Base-by-base conservation (phyloP, 2,113 vertebrate species). In the Tragelaphus scriptus region DNA sequence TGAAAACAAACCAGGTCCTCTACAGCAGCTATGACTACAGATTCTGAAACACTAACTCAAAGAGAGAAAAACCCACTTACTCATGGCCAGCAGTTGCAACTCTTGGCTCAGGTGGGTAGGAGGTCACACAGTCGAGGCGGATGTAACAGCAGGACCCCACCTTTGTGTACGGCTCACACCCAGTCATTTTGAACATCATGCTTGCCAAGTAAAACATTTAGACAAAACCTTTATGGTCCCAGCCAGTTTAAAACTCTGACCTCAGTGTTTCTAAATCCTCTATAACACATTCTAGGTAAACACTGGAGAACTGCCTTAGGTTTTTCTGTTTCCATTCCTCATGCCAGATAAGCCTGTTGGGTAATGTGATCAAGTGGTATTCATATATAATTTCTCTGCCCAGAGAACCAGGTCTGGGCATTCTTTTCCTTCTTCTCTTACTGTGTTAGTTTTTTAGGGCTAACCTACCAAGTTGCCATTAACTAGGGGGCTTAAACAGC, bases 151-250 rank as follows among this genome's bases (percentile, higher is more conserved):
- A 84, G n/a, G 25, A 21, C 47, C 2, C 61, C 26, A 1, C 28
- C n/a, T 36, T n/a, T 55, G 21, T 16, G 21, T 26, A 80, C 13
- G 0, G 2, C 47, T 51, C 92, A 68, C 44, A 32, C 71, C n/a
- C 23, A 71, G 87, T 11, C 36, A 32, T 89, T 80, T 86, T 81
- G 61, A 93, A 86, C 32, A 23, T 36, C 17, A 8, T 8, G 61
- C 23, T 88, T 79, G 86, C 79, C 96, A 97, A 91, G 23, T 36
- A 63, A 77, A 95, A 97, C 55, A 65, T 40, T 68, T 55, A 59
- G 53, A 79, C 77, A 94, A 86, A 93, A 36, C 36, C 63, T 91
- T 11, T 15, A 8, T 1, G 32, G 44, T 40, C 49, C 7, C 23
- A 36, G 26, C 81, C 36, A 17, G 79, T 84, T 68, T 68, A 32